These are phyloP conservation scores for Spodoptera picta DNA, from an alignment of 2,888 invertebrate genomes.

Conservation along the genomic window DNA sequence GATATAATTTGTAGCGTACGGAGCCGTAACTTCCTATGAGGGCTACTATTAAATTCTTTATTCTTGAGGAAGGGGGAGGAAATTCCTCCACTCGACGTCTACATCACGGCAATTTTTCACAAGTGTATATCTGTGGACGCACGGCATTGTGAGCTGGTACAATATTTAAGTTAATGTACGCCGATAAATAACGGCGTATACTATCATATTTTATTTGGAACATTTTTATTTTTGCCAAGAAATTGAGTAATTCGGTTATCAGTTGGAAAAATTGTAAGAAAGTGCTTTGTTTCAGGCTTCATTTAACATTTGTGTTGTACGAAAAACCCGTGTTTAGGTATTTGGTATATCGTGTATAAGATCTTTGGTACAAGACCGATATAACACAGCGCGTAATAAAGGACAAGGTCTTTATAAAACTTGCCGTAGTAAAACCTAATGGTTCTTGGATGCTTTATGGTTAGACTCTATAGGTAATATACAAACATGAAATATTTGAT, in stretches of 20 bases:
- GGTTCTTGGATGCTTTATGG: conserved; percentile 16
- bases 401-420: conserved; percentile 9
- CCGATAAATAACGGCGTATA: conserved; percentile 49
- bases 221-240: conserved; percentile 44
- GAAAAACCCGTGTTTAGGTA: conserved; percentile 3
- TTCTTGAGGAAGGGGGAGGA: conserved; percentile 62
- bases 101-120: conserved; percentile 80
- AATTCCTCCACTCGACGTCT: conserved; percentile 76
- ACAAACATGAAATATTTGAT: conserved; percentile 3
- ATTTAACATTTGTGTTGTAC: conserved; percentile 49
- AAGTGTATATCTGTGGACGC: conserved; percentile 58
- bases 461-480: not conserved
- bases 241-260: conserved; percentile 45
- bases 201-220: conserved; percentile 42
- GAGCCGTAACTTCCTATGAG: conserved; percentile 72
- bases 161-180: conserved; percentile 60
- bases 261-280: conserved; percentile 38
- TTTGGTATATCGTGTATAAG: conserved; percentile 15
- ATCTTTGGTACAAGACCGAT: conserved; percentile 16
- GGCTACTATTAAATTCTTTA: conserved; percentile 77
- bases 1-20: conserved; percentile 62
- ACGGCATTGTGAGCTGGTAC: conserved; percentile 55
- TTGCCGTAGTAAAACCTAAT: conserved; percentile 14
- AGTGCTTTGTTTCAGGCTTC: conserved; percentile 51
- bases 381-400: conserved; percentile 15